phyloP scores from a whole-genome alignment of 2,888 invertebrate species.

The Nezara viridula region DNA sequence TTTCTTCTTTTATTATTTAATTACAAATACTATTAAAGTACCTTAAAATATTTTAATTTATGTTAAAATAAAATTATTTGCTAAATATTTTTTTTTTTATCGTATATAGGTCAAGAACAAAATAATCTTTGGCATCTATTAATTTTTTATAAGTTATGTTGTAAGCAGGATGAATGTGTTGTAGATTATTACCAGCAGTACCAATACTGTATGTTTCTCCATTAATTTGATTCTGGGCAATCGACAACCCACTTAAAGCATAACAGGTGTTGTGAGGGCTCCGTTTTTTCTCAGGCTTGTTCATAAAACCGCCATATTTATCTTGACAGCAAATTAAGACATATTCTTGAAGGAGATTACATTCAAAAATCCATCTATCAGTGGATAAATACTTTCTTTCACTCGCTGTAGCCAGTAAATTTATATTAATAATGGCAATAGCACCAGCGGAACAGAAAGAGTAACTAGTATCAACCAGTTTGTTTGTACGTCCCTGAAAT shows the following conservation, averaged over 20 bases:
- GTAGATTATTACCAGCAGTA: conserved; percentile 78
- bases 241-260: conserved; percentile 92
- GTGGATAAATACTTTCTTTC: conserved; percentile 28
- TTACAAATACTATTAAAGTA: no score
- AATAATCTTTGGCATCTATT: conserved; percentile 71
- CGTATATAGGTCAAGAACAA: conserved; percentile 66
- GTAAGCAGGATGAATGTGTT: conserved; percentile 83
- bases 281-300: conserved; percentile 88
- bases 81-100: neutral
- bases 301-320: conserved; percentile 88
- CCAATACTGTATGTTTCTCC: conserved; percentile 73
- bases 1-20: no score
- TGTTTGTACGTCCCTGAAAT: conserved; percentile 97
- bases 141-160: conserved; percentile 82
- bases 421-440: conserved; percentile 60
- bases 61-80: no score
- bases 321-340: conserved; percentile 93
- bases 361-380: conserved; percentile 81
- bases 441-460: conserved; percentile 99
- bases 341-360: conserved; percentile 93
- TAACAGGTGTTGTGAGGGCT: conserved; percentile 99
- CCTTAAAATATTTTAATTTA: no score
- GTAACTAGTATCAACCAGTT: conserved; percentile 98
- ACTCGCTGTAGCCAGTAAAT: conserved; percentile 2
- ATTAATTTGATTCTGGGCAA: conserved; percentile 81